phyloP scores from a whole-genome alignment of 1,140 invertebrate species.

The Cyphomyrmex costatus region DNA sequence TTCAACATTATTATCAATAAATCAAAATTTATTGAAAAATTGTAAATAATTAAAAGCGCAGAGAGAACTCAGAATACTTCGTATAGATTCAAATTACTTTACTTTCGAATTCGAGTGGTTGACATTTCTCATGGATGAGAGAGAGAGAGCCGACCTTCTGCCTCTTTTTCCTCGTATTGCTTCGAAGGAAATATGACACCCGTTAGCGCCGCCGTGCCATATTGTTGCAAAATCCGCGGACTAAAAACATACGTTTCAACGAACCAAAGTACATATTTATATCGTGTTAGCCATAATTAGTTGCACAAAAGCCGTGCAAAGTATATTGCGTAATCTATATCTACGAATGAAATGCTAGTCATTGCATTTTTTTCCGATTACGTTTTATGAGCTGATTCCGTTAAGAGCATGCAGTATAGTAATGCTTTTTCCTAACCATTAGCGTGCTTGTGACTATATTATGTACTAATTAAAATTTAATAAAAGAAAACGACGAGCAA shows the following conservation, averaged over 20 bases:
- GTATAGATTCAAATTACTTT: background rate
- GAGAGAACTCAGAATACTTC: background rate
- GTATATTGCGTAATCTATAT: background rate
- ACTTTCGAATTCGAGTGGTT: constrained; percentile 16
- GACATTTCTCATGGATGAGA: constrained; percentile 29
- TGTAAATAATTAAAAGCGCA: background rate
- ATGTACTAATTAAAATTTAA: constrained; percentile 1
- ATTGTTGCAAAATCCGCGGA: constrained; percentile 66
- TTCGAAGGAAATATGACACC: constrained; percentile 64
- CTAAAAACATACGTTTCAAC: constrained; percentile 45
- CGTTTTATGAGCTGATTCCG: background rate
- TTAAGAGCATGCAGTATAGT: background rate
- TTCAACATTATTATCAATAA: background rate
- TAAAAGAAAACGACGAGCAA: background rate
- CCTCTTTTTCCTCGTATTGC: constrained; percentile 35
- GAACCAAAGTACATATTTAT: background rate
- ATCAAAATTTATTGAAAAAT: background rate
- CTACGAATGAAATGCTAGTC: constrained; percentile 29
- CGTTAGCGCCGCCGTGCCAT: constrained; percentile 13
- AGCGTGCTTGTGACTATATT: constrained; percentile 10
- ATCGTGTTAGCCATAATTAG: constrained; percentile 62
- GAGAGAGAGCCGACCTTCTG: constrained; percentile 24
- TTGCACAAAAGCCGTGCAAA: constrained; percentile 44
- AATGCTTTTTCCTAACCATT: constrained; percentile 15
- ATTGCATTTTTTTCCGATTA: constrained; percentile 23